Conservation (phyloP, 2,113 vertebrate genomes). For the Protobothrops mucrosquamatus region DNA sequence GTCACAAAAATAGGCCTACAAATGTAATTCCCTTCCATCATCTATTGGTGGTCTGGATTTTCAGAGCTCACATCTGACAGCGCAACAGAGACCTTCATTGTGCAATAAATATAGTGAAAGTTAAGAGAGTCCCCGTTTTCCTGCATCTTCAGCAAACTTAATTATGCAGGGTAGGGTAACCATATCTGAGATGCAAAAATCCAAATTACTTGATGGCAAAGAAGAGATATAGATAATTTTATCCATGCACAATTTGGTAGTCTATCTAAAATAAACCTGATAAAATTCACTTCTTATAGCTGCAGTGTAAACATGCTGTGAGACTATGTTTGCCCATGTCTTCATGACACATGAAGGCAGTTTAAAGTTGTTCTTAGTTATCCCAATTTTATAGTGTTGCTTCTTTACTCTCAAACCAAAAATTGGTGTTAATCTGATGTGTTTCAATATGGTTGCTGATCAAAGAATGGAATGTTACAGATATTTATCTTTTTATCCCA, state of each 20-base stretch:
- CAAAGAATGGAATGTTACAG: neutral
- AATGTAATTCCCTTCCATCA: neutral
- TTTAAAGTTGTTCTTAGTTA: neutral
- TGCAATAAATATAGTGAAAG: neutral
- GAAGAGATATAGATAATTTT: too few relatives aligned
- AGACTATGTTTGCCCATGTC: neutral
- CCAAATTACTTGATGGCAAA: neutral
- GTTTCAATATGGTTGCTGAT: neutral
- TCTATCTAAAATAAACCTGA: neutral
- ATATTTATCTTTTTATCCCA: neutral
- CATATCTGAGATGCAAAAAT: neutral
- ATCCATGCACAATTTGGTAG: too few relatives aligned
- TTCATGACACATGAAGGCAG: neutral
- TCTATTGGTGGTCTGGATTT: neutral
- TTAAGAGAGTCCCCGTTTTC: neutral
- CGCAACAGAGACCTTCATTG: neutral
- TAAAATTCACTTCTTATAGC: neutral
- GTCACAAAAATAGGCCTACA: neutral
- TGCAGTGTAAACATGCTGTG: neutral
- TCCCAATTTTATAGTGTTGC: neutral
- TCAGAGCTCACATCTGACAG: neutral
- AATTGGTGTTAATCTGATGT: neutral
- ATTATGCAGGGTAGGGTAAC: neutral
- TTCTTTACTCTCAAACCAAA: neutral
- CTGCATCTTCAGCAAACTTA: neutral